A percentile compares a stretch with the other conserved stretches of the same genome.
Conservation (phyloP, 2,888 invertebrate species). For the Eristalis intricaria region DNA sequence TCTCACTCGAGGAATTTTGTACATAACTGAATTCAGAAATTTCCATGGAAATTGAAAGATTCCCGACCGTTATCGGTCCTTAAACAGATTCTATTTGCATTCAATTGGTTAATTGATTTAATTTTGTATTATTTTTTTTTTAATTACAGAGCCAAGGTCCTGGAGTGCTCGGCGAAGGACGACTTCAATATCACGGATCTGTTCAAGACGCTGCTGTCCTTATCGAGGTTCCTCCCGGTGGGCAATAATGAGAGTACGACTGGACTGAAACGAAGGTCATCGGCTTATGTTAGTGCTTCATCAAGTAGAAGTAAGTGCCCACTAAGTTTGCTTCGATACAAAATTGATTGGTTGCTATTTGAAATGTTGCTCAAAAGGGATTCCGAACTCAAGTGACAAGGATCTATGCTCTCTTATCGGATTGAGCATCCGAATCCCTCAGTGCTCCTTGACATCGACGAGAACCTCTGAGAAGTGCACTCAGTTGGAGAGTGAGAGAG, state of each 20-base stretch:
- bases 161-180: constrained; percentile 91
- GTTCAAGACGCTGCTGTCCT: constrained; percentile 89
- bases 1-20: neutral
- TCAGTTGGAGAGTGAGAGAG: neutral
- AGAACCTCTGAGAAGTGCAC: neutral
- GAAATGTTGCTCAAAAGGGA: neutral
- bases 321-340: too few species aligned
- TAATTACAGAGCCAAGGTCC: constrained; percentile 85
- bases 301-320: constrained; percentile 82
- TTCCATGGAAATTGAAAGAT: neutral
- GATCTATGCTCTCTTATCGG: neutral
- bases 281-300: constrained; percentile 86
- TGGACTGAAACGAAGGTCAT: constrained; percentile 87
- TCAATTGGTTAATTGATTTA: constrained; percentile 9
- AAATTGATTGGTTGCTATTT: too few species aligned
- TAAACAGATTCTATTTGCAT: constrained; percentile 1
- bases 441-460: neutral
- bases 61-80: neutral
- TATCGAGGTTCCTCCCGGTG: constrained; percentile 87
- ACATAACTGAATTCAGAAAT: neutral
- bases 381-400: neutral
- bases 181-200: constrained; percentile 90
- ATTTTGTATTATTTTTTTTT: neutral
- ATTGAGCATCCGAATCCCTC: neutral
- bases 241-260: constrained; percentile 83